These are phyloP conservation scores for Muscicapa comitata DNA, from an alignment of 2,797 vertebrate species.

Conservation along the genomic window DNA sequence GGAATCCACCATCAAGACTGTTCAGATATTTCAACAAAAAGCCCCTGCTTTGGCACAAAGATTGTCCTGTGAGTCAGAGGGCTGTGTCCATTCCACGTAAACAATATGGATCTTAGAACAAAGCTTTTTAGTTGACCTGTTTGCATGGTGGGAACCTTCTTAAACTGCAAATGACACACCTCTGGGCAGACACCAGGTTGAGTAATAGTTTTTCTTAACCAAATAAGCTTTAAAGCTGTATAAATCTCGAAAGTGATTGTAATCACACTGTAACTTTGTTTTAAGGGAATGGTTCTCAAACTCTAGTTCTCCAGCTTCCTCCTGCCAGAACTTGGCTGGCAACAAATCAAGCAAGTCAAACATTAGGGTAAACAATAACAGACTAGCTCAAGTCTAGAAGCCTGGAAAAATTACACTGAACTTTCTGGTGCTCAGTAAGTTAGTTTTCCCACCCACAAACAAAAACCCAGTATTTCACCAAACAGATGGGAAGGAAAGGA, in stretches of 20 bases:
- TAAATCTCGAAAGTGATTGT: background rate
- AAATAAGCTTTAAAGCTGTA: background rate
- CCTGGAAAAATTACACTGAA: background rate
- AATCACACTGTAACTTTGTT: background rate
- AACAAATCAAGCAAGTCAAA: background rate
- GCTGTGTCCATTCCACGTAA: background rate
- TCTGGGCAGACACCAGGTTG: background rate
- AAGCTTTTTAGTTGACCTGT: background rate
- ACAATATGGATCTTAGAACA: rapidly evolving
- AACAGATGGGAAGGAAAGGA: background rate
- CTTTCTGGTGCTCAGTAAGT: background rate
- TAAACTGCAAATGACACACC: background rate
- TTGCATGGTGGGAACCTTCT: background rate
- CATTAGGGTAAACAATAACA: background rate
- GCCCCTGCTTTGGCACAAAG: background rate
- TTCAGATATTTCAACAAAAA: background rate
- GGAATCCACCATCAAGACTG: background rate
- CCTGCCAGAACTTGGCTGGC: background rate
- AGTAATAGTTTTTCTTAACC: background rate
- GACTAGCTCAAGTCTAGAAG: background rate
- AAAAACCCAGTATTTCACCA: background rate
- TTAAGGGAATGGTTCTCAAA: background rate
- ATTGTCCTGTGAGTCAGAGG: background rate
- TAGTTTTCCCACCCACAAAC: background rate
- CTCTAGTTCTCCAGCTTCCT: background rate